Conservation (phyloP, 2,797 vertebrate genomes). For the Chelmon rostratus region DNA sequence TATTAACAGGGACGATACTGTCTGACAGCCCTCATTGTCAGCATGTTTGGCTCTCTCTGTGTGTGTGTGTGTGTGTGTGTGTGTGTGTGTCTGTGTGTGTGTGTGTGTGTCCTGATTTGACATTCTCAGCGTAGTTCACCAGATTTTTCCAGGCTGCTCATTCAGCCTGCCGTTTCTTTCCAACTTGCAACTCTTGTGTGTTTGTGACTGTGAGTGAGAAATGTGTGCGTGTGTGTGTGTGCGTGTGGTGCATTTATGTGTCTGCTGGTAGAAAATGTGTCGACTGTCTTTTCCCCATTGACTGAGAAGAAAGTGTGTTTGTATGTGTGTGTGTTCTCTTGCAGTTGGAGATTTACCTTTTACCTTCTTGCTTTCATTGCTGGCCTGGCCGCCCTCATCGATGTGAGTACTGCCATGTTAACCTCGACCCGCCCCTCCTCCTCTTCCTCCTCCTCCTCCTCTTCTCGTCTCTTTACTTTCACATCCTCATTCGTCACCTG, state of each 20-base stretch:
- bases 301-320: constrained; percentile 76
- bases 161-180: constrained; percentile 40
- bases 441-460: constrained; percentile 8
- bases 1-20: constrained; percentile 29
- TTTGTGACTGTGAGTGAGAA: constrained; percentile 4
- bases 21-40: constrained; percentile 43
- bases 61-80: constrained; percentile 30
- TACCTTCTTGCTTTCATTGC: constrained; percentile 97
- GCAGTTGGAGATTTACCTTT: constrained; percentile 98
- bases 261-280: constrained; percentile 51
- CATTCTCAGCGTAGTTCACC: constrained; percentile 36
- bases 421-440: constrained; percentile 12
- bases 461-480: constrained; percentile 18
- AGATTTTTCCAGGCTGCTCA: constrained; percentile 45
- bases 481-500: constrained; percentile 41
- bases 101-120: constrained; percentile 53
- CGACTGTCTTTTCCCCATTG: constrained; percentile 57
- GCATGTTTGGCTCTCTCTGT: constrained; percentile 5
- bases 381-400: constrained; percentile 93
- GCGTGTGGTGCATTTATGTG: constrained; percentile 13
- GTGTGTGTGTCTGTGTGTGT: constrained; percentile 28
- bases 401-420: constrained; percentile 89
- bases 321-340: constrained; percentile 87
- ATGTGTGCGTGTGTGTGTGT: background rate
- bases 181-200: constrained; percentile 17